phyloP scores from a whole-genome alignment of 35 echinoderm and acorn worm species.

The Chiridota heheva region DNA sequence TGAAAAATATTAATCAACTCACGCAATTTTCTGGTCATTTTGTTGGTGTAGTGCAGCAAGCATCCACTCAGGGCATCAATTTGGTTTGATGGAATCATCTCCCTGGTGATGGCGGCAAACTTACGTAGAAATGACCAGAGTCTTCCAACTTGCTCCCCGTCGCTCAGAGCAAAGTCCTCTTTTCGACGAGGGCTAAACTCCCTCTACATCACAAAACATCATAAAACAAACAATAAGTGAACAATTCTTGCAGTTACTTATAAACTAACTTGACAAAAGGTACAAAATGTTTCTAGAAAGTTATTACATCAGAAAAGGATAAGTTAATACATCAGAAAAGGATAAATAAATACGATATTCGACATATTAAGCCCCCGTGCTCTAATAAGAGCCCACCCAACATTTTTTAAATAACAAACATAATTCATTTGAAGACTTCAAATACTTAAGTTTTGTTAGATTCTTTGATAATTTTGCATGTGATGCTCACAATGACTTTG shows the following conservation, averaged over 20 bases:
- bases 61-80: constrained; percentile 15
- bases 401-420: not conserved
- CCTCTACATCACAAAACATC: not conserved
- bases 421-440: not conserved
- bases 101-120: constrained; percentile 13
- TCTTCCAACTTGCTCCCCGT: constrained; percentile 20
- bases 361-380: not conserved
- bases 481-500: too few species aligned
- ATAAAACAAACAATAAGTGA: not conserved
- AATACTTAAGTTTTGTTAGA: too few species aligned
- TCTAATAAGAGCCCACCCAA: too few species aligned
- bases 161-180: not conserved
- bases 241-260: not conserved
- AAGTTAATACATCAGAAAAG: not conserved
- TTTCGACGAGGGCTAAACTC: not conserved
- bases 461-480: too few species aligned
- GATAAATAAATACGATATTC: not conserved
- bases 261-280: not conserved
- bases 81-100: constrained; percentile 25
- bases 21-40: constrained; percentile 4
- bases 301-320: not conserved
- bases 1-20: not conserved
- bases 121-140: constrained; percentile 20
- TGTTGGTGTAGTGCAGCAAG: constrained; percentile 12
- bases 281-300: too few species aligned